Conservation (phyloP, 2,888 invertebrate species). For the Globia sparganii region DNA sequence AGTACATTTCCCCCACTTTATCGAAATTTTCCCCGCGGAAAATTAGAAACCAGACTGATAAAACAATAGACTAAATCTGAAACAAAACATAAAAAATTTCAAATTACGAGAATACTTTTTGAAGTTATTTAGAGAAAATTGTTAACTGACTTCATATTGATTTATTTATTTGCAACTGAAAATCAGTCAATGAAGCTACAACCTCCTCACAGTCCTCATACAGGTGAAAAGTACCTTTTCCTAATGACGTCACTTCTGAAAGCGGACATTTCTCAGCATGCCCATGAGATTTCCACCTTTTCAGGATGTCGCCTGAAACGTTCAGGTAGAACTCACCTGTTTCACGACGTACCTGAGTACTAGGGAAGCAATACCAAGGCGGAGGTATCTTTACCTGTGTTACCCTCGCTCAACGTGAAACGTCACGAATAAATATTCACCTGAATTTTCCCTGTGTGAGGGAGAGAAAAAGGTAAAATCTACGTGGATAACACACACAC, state of each 20-base stretch:
- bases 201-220: not conserved
- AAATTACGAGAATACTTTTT: not conserved
- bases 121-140: not conserved
- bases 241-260: slow-evolving; percentile 5
- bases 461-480: slow-evolving; percentile 16
- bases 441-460: slow-evolving; percentile 28
- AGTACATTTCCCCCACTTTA: slow-evolving; percentile 85
- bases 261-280: not conserved
- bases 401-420: slow-evolving; percentile 39
- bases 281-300: slow-evolving; percentile 37
- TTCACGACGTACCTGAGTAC: slow-evolving; percentile 77
- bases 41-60: slow-evolving; percentile 8
- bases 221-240: slow-evolving; percentile 13
- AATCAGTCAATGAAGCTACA: not conserved
- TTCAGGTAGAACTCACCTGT: slow-evolving; percentile 35
- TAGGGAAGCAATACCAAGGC: slow-evolving; percentile 76
- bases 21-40: slow-evolving; percentile 82
- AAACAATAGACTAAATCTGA: slow-evolving; percentile 7
- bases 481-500: slow-evolving; percentile 22
- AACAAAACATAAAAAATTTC: not conserved
- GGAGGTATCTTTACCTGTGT: slow-evolving; percentile 73
- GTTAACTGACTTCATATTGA: not conserved
- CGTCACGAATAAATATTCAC: slow-evolving; percentile 38
- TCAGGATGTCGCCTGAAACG: slow-evolving; percentile 41
- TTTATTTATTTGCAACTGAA: not conserved